Evolutionary conservation across 2,113 vertebrate species (phyloP).

Genomic region (Pygathrix nemaeus): DNA sequence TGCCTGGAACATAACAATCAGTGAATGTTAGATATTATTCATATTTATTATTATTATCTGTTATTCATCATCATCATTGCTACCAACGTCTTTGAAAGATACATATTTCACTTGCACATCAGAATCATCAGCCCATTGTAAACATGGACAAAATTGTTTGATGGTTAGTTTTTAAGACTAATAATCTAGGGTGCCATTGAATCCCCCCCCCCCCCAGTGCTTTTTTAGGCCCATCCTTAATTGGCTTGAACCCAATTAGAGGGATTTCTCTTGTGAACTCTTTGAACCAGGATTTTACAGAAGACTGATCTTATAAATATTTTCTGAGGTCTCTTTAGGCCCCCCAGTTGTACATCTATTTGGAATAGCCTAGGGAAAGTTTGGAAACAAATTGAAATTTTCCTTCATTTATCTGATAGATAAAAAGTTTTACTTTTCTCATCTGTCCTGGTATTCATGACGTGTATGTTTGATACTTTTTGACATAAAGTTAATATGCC

Average conservation of each 20-base stretch:
- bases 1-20: background rate
- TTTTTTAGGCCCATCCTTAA: background rate
- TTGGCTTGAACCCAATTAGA: background rate
- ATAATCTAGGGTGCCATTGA: background rate
- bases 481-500: background rate
- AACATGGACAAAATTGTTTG: background rate
- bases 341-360: background rate
- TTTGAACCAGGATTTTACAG: background rate
- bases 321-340: background rate
- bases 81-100: background rate
- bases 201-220: too few relatives aligned
- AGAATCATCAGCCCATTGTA: background rate
- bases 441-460: background rate
- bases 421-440: constrained; percentile 15
- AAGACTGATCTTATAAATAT: background rate
- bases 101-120: background rate
- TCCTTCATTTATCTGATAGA: background rate
- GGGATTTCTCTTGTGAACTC: background rate
- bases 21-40: background rate
- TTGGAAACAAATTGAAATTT: background rate
- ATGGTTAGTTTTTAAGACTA: background rate
- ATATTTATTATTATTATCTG: background rate
- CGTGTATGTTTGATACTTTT: background rate
- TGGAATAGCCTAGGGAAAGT: background rate
- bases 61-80: background rate